These are phyloP conservation scores for Castor canadensis DNA, from an alignment of 2,113 vertebrate genomes.

Conservation along the genomic window DNA sequence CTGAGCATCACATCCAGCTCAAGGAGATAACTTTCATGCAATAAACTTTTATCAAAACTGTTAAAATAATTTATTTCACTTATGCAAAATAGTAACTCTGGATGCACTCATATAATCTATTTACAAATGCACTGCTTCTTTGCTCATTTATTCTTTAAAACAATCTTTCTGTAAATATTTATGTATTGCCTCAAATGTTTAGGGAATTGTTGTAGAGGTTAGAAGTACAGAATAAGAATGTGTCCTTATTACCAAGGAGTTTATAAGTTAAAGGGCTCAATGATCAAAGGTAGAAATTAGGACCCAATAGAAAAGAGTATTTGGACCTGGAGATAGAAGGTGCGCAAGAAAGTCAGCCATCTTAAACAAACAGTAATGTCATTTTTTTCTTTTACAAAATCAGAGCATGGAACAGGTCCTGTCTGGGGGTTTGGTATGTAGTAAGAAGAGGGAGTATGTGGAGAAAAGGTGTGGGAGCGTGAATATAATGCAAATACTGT, in stretches of 20 bases:
- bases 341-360: not conserved
- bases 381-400: no score
- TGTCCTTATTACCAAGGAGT: not conserved
- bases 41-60: constrained; percentile 5
- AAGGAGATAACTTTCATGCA: not conserved
- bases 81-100: not conserved
- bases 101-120: not conserved
- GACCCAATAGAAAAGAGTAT: not conserved
- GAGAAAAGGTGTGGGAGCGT: no score
- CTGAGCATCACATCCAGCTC: not conserved
- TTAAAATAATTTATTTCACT: constrained; percentile 9
- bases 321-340: not conserved
- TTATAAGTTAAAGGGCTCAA: not conserved
- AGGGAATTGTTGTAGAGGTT: not conserved
- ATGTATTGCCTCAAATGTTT: not conserved
- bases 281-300: not conserved
- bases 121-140: not conserved
- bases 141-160: not conserved
- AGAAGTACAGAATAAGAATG: not conserved
- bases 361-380: no score
- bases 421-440: no score
- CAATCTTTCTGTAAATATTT: constrained; percentile 9
- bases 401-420: no score
- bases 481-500: no score
- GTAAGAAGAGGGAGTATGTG: no score